Evolutionary conservation across 2,797 vertebrate genomes (phyloP).

Genomic region (Gadopsis bispinosus): DNA sequence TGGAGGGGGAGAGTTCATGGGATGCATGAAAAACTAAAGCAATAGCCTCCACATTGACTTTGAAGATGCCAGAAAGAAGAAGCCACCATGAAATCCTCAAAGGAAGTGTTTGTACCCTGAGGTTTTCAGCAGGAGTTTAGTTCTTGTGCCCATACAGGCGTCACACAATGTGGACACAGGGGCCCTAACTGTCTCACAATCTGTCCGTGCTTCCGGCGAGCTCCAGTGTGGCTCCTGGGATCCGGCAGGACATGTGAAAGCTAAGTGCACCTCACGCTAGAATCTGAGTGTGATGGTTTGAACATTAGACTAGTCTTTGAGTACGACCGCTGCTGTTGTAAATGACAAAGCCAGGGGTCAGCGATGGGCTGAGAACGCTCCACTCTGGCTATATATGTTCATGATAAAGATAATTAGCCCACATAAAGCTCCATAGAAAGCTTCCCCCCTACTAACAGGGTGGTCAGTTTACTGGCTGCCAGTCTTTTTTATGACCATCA

Average conservation of each 20-base stretch:
- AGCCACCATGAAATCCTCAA: background rate
- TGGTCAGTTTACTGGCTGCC: constrained; percentile 44
- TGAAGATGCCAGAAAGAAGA: constrained; percentile 4
- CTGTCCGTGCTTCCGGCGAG: background rate
- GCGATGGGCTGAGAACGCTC: background rate
- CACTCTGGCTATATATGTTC: constrained; percentile 24
- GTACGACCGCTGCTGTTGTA: background rate
- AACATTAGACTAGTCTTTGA: background rate
- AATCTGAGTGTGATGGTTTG: constrained; percentile 2
- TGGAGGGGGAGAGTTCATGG: background rate
- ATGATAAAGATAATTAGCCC: constrained; percentile 39
- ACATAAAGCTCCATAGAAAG: constrained; percentile 20
- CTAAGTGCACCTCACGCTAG: background rate
- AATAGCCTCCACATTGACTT: constrained; percentile 3
- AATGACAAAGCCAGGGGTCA: background rate
- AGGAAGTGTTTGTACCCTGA: constrained; percentile 2
- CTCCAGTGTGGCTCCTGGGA: background rate
- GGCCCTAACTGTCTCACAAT: constrained; percentile 7
- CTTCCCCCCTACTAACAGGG: constrained; percentile 13
- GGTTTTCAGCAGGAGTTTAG: constrained; percentile 7
- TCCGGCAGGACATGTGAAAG: background rate
- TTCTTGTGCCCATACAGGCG: background rate
- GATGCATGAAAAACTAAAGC: background rate
- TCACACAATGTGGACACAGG: background rate
- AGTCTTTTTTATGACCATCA: constrained; percentile 34